Evolutionary conservation across 1,140 invertebrate genomes (phyloP).

Genomic region (Solenopsis fugax): DNA sequence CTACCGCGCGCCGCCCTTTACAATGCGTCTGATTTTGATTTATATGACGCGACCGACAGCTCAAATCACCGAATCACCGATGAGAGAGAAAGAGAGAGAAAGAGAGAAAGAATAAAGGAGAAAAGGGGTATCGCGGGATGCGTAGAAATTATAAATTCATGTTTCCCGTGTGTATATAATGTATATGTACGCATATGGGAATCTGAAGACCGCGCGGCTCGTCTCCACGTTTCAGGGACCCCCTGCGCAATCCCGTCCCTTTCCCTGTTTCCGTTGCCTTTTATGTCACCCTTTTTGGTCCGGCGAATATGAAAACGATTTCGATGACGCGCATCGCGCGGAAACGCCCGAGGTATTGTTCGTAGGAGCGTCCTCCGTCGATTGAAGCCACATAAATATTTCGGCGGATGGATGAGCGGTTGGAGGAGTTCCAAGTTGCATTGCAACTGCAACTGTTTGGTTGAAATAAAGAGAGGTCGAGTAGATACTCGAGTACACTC

Average conservation of each 20-base stretch:
- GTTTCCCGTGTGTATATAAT: constrained; percentile 60
- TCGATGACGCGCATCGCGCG: constrained; percentile 48
- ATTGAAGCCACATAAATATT: constrained; percentile 60
- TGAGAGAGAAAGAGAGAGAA: constrained; percentile 74
- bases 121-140: constrained; percentile 74
- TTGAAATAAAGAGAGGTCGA: neutral
- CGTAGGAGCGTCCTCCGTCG: constrained; percentile 22
- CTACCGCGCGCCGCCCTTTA: constrained; percentile 61
- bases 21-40: constrained; percentile 87
- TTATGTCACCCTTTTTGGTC: constrained; percentile 28
- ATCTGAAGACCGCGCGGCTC: constrained; percentile 50
- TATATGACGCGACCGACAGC: constrained; percentile 85
- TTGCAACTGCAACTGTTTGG: neutral
- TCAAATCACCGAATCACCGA: constrained; percentile 73
- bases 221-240: constrained; percentile 47
- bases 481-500: neutral
- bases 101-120: constrained; percentile 63
- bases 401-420: constrained; percentile 43
- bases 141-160: constrained; percentile 87
- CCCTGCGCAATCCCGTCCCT: constrained; percentile 43
- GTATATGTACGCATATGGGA: constrained; percentile 68
- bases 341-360: constrained; percentile 55
- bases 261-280: constrained; percentile 8
- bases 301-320: constrained; percentile 62
- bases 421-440: neutral